Conservation (phyloP, 1,140 invertebrate genomes). For the Chironomus striatipennis region DNA sequence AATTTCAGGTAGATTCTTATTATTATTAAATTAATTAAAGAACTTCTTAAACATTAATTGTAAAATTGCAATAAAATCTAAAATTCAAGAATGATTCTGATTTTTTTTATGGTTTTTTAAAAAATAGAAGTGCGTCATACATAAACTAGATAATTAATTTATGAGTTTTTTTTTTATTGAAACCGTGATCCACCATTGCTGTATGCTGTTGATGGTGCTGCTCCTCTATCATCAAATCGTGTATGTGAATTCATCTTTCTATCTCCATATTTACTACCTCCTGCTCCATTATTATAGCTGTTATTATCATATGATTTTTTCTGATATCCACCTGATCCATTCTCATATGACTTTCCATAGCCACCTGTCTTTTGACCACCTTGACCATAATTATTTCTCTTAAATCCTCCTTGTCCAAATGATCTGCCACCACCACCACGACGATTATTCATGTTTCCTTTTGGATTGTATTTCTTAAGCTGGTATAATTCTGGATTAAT, state of each 20-base stretch:
- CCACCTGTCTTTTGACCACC: not conserved
- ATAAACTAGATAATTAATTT: not conserved
- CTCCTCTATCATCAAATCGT: not conserved
- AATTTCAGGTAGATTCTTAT: too few relatives aligned
- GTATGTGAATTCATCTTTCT: not conserved
- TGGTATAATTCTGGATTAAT: slow-evolving; percentile 11
- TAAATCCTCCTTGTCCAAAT: not conserved
- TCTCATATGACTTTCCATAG: not conserved
- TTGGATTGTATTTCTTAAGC: slow-evolving; percentile 8
- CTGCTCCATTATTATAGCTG: not conserved
- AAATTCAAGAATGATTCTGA: too few relatives aligned
- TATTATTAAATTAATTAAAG: too few relatives aligned
- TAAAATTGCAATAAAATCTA: too few relatives aligned
- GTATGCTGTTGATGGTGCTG: not conserved
- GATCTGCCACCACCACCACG: not conserved
- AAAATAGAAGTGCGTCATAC: not conserved
- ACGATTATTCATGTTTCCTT: not conserved
- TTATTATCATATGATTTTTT: not conserved
- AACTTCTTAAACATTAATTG: too few relatives aligned
- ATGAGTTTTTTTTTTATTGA: not conserved
- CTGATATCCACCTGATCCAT: not conserved
- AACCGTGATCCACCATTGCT: not conserved
- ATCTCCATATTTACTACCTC: not conserved
- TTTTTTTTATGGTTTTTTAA: too few relatives aligned
- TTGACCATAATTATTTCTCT: not conserved